Conservation (phyloP, 2,113 vertebrate genomes). For the Bubo blakistoni region DNA sequence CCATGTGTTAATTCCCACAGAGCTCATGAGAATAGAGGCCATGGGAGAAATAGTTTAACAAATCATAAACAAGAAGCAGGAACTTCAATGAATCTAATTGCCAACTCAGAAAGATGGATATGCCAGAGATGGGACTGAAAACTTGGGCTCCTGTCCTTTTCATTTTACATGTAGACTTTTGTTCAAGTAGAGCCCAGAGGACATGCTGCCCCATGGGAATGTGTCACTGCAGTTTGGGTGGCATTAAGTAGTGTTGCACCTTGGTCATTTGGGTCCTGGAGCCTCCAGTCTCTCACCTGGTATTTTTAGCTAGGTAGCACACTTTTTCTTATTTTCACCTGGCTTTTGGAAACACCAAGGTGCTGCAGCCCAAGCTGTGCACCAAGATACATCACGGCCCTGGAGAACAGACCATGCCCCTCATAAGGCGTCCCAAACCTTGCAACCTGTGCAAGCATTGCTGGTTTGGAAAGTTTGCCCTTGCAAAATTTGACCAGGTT, state of each 20-base stretch:
- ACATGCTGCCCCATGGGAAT: accelerated
- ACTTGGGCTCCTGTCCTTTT: not conserved
- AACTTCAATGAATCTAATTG: not conserved
- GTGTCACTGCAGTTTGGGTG: not conserved
- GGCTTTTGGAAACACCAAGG: not conserved
- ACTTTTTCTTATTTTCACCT: not conserved
- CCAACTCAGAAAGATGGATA: not conserved
- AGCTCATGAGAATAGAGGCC: not conserved
- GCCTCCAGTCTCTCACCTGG: not conserved
- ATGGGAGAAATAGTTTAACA: not conserved
- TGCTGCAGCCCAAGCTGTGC: not conserved
- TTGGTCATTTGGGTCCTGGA: not conserved
- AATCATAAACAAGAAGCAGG: not conserved
- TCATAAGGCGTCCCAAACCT: not conserved
- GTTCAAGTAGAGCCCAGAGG: not conserved
- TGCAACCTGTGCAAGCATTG: not conserved
- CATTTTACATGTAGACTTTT: not conserved
- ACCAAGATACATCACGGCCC: not conserved
- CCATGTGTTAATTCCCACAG: not conserved
- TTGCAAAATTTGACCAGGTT: not conserved
- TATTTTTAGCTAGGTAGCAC: not conserved
- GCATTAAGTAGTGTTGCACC: not conserved
- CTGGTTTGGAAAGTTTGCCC: not conserved
- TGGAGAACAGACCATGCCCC: not conserved
- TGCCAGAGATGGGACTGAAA: not conserved